Evolutionary conservation across 2,797 vertebrate genomes (phyloP).

Genomic region (Poecile montanus): DNA sequence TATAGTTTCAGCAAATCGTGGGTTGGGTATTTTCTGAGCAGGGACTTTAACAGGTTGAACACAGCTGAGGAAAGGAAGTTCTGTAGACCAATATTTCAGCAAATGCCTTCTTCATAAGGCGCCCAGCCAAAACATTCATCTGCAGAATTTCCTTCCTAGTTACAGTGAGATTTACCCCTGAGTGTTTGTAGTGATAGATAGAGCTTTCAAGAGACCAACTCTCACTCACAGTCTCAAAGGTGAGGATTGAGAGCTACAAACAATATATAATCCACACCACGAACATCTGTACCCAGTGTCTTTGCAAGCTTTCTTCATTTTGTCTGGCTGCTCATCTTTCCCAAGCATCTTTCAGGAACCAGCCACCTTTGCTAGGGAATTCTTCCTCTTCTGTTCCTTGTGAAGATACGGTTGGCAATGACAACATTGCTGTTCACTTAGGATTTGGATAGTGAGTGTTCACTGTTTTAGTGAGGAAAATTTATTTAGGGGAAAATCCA

Average conservation of each 20-base stretch:
- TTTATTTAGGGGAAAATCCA: constrained; percentile 10
- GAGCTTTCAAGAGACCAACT: constrained; percentile 23
- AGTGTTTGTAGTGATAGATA: constrained; percentile 38
- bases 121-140: constrained; percentile 51
- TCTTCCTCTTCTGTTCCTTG: neutral
- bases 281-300: constrained; percentile 3
- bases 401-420: constrained; percentile 3
- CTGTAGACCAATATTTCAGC: constrained; percentile 53
- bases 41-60: constrained; percentile 24
- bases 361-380: neutral
- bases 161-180: constrained; percentile 32
- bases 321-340: constrained; percentile 17
- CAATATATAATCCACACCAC: neutral
- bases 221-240: constrained; percentile 42
- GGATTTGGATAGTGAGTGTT: neutral
- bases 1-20: neutral
- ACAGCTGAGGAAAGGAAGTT: constrained; percentile 40
- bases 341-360: neutral
- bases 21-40: constrained; percentile 17
- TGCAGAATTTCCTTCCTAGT: constrained; percentile 53
- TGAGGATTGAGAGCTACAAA: neutral
- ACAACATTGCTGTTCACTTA: neutral
- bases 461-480: constrained; percentile 1
- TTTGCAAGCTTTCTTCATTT: neutral
- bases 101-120: constrained; percentile 39